Base-by-base conservation (phyloP, 2,888 invertebrate genomes). In the Catocala fraxini region DNA sequence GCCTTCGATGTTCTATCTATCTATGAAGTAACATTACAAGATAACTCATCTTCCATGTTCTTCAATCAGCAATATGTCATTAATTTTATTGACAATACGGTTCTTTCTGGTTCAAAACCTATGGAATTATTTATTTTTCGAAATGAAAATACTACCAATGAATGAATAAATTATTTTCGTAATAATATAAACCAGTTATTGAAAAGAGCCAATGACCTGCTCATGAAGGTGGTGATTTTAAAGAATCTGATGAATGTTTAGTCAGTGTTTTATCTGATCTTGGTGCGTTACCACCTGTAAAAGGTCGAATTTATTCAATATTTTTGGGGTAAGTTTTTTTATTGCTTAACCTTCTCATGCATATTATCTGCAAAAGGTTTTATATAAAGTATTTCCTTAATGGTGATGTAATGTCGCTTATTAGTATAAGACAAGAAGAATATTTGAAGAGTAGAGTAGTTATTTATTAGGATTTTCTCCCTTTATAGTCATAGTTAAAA, bases 21-120 rank as follows among this genome's bases (percentile, higher is more conserved):
- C 6, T 6, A 39, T 39, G 9, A 9, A 9, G 9, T 6, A 39
- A 4, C 25, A 25, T 25, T 3, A 25, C 25, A 3, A 25, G 25
- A 3, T 25, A 3, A 25, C 4, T 25, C 25, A 4, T 4, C 25
- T 25, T 25, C 25, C 1, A 25, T 25, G 25, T 25, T 25, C 25
- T 25, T 25, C 25, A 25, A 25, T 25, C 25, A 25, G 7, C 47
- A 15, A 47, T 47, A 47, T 47, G 4, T 34, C 4, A 34, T 5
- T 6, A 43, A 42, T 7, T 49, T 13, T 10, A 25, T 42, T 42
- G n/a, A n/a, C 11, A 15, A 60, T 69, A 56, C 61, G 69, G 68
- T 62, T 58, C 3, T 39, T 39, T 9, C 6, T 9, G 49, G 73
- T 70, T 74, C 74, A 71, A 59, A 65, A 63, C 63, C 71, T 66